Evolutionary conservation across 1,140 invertebrate genomes (phyloP).

Genomic region (Plodia interpunctella): DNA sequence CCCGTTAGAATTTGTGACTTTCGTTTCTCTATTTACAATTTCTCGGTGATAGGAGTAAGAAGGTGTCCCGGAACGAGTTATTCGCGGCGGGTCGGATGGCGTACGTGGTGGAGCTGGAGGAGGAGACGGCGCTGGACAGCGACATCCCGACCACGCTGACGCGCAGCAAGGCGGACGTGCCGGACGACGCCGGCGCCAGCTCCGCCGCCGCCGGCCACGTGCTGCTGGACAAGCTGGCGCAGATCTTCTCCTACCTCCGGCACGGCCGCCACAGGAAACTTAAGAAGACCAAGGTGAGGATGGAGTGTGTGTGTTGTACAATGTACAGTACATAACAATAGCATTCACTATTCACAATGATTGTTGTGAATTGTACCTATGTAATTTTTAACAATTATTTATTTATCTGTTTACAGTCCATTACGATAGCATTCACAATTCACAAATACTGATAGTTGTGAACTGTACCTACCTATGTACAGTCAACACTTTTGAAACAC

Average conservation of each 20-base stretch:
- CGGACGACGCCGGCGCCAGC: conserved; percentile 80
- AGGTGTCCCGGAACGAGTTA: conserved; percentile 92
- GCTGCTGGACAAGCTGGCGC: conserved; percentile 97
- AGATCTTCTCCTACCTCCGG: conserved; percentile 96
- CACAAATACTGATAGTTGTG: too few relatives aligned
- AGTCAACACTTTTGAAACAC: too few relatives aligned
- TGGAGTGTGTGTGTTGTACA: too few relatives aligned
- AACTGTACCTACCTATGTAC: too few relatives aligned
- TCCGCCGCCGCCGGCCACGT: conserved; percentile 94
- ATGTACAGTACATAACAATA: too few relatives aligned
- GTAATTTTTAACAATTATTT: too few relatives aligned
- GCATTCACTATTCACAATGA: too few relatives aligned
- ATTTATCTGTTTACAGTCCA: too few relatives aligned
- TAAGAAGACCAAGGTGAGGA: conserved; percentile 86
- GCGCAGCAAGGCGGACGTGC: conserved; percentile 96
- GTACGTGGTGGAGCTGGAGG: conserved; percentile 94
- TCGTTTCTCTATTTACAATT: too few relatives aligned
- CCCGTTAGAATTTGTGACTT: too few relatives aligned
- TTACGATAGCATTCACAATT: too few relatives aligned
- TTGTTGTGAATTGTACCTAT: too few relatives aligned
- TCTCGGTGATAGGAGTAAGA: conserved; percentile 55
- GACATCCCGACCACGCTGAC: conserved; percentile 98
- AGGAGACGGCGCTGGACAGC: conserved; percentile 91
- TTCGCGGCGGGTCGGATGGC: conserved; percentile 98
- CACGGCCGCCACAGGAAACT: conserved; percentile 89